Evolutionary conservation across 1,140 invertebrate species (phyloP).

Genomic region (Daktulosphaira vitifoliae): DNA sequence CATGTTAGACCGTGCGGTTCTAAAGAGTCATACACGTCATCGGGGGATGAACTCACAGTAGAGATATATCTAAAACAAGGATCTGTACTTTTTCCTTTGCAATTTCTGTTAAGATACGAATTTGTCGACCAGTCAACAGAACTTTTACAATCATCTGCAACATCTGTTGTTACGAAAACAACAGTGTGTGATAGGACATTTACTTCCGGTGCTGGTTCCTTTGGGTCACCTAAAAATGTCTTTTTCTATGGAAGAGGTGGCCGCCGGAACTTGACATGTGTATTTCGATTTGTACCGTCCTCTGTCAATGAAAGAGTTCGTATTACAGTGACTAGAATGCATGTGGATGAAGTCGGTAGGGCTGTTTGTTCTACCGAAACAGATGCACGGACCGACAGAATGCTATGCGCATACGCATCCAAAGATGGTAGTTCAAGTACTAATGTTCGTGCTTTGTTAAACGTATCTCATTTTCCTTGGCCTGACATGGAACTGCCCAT

Average conservation of each 20-base stretch:
- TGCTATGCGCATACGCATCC: conserved; percentile 50
- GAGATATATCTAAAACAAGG: conserved; percentile 63
- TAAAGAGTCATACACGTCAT: conserved; percentile 67
- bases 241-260: conserved; percentile 75
- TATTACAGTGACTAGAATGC: background rate
- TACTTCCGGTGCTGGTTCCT: conserved; percentile 44
- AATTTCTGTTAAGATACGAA: conserved; percentile 68
- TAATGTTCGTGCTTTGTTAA: conserved; percentile 54
- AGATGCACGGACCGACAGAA: conserved; percentile 55
- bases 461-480: conserved; percentile 59
- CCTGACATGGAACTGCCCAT: conserved; percentile 56
- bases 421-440: conserved; percentile 33
- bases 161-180: conserved; percentile 37
- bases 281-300: conserved; percentile 62
- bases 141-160: conserved; percentile 47
- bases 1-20: conserved; percentile 63
- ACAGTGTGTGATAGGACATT: conserved; percentile 55
- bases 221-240: conserved; percentile 66
- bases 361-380: conserved; percentile 59
- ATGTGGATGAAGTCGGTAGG: conserved; percentile 38
- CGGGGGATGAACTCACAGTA: conserved; percentile 59
- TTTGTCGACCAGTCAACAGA: conserved; percentile 54
- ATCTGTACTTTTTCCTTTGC: conserved; percentile 65
- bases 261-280: conserved; percentile 61
- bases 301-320: conserved; percentile 48